These are phyloP conservation scores for Metopia argyrocephala DNA, from an alignment of 2,888 invertebrate genomes.

Conservation along the genomic window DNA sequence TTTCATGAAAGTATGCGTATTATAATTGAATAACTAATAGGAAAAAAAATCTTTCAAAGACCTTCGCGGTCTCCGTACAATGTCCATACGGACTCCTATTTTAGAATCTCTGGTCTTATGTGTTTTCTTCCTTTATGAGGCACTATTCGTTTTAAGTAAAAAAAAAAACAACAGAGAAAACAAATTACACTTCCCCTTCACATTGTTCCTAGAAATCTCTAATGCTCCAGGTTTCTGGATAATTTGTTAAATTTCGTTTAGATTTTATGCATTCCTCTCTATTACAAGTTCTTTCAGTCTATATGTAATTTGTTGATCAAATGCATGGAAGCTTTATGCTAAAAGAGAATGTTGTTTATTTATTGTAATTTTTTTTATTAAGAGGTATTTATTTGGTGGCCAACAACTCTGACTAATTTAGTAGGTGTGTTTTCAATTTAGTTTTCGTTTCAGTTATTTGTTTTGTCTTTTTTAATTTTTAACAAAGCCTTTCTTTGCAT, in stretches of 20 bases:
- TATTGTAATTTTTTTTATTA: background rate
- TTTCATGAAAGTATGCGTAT: too few relatives aligned
- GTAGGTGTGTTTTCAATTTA: conserved; percentile 50
- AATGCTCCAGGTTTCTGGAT: background rate
- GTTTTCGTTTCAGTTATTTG: conserved; percentile 37
- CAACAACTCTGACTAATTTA: conserved; percentile 25
- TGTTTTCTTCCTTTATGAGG: too few relatives aligned
- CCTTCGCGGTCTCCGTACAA: too few relatives aligned
- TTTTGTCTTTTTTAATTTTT: background rate
- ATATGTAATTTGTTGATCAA: background rate
- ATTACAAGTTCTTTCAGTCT: background rate
- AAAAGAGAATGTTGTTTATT: background rate
- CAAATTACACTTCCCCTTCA: too few relatives aligned
- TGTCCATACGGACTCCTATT: too few relatives aligned
- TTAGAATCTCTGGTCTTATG: too few relatives aligned
- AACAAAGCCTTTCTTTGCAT: conserved; percentile 21
- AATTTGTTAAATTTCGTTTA: conserved; percentile 10
- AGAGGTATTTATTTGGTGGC: background rate
- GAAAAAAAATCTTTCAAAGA: too few relatives aligned
- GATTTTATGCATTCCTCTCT: background rate
- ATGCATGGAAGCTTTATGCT: background rate
- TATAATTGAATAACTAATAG: too few relatives aligned
- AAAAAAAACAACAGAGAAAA: too few relatives aligned
- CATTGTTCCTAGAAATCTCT: background rate
- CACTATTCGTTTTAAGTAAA: too few relatives aligned